Conservation (phyloP, 2,888 invertebrate species). For the Epinotia nisella region DNA sequence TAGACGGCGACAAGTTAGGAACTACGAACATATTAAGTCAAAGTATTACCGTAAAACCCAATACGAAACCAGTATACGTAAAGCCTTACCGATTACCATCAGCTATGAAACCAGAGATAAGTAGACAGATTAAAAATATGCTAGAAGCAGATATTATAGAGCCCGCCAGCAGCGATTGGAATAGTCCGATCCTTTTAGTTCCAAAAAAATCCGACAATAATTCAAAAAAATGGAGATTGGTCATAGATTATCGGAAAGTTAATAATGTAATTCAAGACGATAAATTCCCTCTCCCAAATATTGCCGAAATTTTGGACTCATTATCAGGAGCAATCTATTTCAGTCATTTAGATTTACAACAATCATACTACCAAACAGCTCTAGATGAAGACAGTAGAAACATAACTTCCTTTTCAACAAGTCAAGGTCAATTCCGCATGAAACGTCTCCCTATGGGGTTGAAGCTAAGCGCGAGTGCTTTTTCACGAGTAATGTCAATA, state of each 20-base stretch:
- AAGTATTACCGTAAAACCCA: neutral
- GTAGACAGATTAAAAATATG: conserved; percentile 13
- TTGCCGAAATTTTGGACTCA: neutral
- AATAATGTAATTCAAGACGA: conserved; percentile 2
- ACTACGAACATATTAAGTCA: conserved; percentile 8
- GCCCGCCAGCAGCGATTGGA: conserved; percentile 2
- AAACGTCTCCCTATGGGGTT: neutral
- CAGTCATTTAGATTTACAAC: neutral
- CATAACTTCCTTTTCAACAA: neutral
- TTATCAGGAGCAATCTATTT: neutral
- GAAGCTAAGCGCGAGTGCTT: neutral
- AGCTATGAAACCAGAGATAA: conserved; percentile 15
- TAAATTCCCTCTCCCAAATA: conserved; percentile 1
- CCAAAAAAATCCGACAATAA: neutral
- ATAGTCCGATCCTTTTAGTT: conserved; percentile 12
- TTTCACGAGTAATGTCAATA: conserved; percentile 10
- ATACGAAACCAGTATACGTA: neutral
- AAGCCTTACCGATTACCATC: conserved; percentile 17
- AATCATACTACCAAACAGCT: conserved; percentile 2
- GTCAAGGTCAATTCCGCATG: neutral
- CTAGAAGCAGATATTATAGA: conserved; percentile 15
- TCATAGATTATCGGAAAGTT: neutral
- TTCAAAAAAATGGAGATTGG: conserved; percentile 4
- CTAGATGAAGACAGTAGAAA: neutral
- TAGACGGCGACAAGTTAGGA: conserved; percentile 12